Conservation (phyloP, 2,797 vertebrate genomes). For the Myotis findleyi region DNA sequence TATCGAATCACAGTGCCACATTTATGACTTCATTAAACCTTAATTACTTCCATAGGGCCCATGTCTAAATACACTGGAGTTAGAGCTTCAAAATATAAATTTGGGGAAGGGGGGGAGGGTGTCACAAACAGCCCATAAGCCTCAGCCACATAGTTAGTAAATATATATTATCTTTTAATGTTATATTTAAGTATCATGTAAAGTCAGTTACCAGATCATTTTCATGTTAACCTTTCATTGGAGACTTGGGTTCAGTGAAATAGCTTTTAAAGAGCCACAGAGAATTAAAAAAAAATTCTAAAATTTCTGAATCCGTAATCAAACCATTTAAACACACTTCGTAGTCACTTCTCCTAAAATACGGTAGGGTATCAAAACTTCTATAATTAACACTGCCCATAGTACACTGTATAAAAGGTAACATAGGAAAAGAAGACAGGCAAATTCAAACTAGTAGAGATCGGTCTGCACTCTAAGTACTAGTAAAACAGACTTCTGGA, state of each 20-base stretch:
- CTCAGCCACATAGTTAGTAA: neutral
- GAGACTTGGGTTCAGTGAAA: neutral
- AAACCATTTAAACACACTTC: neutral
- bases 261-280: neutral
- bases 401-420: neutral
- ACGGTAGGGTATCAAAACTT: neutral
- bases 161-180: neutral
- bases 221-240: neutral
- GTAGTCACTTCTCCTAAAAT: neutral
- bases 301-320: neutral
- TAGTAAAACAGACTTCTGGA: neutral
- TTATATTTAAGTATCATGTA: neutral
- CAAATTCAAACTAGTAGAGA: neutral
- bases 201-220: neutral
- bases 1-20: neutral
- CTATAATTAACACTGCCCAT: neutral
- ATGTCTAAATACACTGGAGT: neutral
- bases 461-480: neutral
- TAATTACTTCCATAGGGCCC: neutral
- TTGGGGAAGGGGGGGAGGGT: rapidly evolving
- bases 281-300: neutral
- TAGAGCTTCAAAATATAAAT: neutral
- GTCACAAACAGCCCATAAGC: neutral
- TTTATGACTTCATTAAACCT: neutral
- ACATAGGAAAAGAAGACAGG: neutral